A percentile compares a stretch with the other conserved stretches of the same genome.
Evolutionary conservation across 2,113 vertebrate genomes (phyloP).

Genomic region (Galemys pyrenaicus): DNA sequence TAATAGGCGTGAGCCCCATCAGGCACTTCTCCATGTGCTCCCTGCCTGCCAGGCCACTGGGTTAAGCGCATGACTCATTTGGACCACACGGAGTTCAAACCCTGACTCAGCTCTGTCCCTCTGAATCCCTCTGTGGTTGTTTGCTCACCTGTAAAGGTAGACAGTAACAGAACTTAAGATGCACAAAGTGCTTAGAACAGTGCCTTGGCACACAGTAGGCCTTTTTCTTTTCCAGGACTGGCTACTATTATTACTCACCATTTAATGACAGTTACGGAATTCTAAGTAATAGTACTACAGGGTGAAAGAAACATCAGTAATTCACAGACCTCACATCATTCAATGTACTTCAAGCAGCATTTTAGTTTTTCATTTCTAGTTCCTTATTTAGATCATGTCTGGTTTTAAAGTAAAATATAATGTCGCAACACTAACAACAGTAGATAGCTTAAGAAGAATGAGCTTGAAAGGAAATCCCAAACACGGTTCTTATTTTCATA

Average conservation of each 20-base stretch:
- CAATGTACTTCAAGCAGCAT: neutral
- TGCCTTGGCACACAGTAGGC: neutral
- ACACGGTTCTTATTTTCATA: neutral
- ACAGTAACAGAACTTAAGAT: neutral
- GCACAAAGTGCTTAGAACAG: neutral
- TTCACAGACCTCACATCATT: too few relatives aligned
- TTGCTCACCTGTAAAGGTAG: neutral
- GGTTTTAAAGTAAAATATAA: neutral
- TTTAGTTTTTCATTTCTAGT: neutral
- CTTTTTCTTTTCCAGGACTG: neutral
- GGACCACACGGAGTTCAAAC: neutral
- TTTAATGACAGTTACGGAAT: neutral
- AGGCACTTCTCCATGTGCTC: neutral
- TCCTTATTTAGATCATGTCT: neutral
- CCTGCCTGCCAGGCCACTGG: neutral
- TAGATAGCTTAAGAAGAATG: neutral
- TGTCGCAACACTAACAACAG: neutral
- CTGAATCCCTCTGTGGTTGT: neutral
- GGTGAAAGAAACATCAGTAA: neutral
- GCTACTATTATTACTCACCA: neutral
- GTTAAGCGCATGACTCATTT: neutral
- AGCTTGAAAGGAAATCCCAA: neutral
- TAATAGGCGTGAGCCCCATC: neutral
- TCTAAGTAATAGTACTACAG: neutral
- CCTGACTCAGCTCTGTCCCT: neutral